Evolutionary conservation across 2,797 vertebrate genomes (phyloP).

Genomic region (Triplophysa yarkandensis): DNA sequence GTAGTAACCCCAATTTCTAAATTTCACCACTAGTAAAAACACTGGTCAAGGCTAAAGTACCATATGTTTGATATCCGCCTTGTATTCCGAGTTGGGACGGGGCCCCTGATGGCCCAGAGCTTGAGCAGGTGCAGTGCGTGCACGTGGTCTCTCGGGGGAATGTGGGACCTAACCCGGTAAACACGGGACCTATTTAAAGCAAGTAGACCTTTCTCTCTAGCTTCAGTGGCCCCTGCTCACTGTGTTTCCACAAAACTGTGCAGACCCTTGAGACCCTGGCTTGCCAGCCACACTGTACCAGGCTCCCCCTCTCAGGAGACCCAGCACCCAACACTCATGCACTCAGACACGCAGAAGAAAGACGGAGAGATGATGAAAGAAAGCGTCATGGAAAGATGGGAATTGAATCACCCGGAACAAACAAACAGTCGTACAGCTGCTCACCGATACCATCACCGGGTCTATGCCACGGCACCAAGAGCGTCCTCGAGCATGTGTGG

Average conservation of each 20-base stretch:
- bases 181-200: slow-evolving; percentile 64
- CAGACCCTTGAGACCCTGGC: slow-evolving; percentile 35
- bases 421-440: slow-evolving; percentile 65
- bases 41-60: not conserved
- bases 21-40: not conserved
- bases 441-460: slow-evolving; percentile 59
- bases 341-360: slow-evolving; percentile 41
- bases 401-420: slow-evolving; percentile 53
- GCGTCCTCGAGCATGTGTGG: slow-evolving; percentile 10
- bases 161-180: slow-evolving; percentile 57
- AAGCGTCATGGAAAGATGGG: slow-evolving; percentile 55
- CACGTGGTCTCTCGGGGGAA: slow-evolving; percentile 51
- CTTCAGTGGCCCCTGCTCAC: slow-evolving; percentile 50
- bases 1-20: not conserved
- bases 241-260: slow-evolving; percentile 60
- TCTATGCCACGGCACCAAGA: slow-evolving; percentile 42
- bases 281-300: slow-evolving; percentile 44
- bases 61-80: slow-evolving; percentile 25
- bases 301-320: slow-evolving; percentile 39
- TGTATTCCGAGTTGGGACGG: slow-evolving; percentile 44
- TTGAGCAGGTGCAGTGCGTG: slow-evolving; percentile 59
- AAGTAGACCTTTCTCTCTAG: slow-evolving; percentile 50
- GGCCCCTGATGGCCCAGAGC: slow-evolving; percentile 54
- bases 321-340: slow-evolving; percentile 55
- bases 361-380: slow-evolving; percentile 58